Evolutionary conservation across 2,797 vertebrate genomes (phyloP).

Genomic region (Dromococcyx pavoninus): DNA sequence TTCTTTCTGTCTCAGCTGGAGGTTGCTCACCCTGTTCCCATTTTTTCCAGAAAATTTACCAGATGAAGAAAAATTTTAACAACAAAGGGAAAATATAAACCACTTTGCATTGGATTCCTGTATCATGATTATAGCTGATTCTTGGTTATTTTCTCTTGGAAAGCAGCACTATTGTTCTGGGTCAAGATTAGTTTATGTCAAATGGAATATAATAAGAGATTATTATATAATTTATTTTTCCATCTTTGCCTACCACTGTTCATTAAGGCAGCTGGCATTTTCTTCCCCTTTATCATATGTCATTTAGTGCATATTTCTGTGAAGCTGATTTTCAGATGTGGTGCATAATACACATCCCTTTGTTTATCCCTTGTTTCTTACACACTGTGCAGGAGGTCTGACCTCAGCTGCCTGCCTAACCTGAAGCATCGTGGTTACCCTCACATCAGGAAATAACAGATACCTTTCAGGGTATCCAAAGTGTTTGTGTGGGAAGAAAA

Average conservation of each 20-base stretch:
- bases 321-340: conserved; percentile 50
- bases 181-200: conserved; percentile 54
- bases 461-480: neutral
- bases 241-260: conserved; percentile 16
- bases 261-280: conserved; percentile 44
- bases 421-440: neutral
- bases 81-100: conserved; percentile 19
- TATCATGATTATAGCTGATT: neutral
- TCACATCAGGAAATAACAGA: neutral
- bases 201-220: conserved; percentile 29
- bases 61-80: neutral
- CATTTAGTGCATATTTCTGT: conserved; percentile 22
- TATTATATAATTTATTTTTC: conserved; percentile 57
- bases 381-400: neutral
- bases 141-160: conserved; percentile 42
- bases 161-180: conserved; percentile 16
- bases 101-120: neutral
- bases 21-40: neutral
- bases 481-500: neutral
- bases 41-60: neutral
- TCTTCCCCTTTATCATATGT: conserved; percentile 36
- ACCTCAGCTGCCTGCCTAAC: neutral
- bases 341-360: neutral
- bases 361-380: neutral
- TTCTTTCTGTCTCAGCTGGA: neutral